phyloP scores from a whole-genome alignment of 2,888 invertebrate genomes.

The Pammene fasciana region DNA sequence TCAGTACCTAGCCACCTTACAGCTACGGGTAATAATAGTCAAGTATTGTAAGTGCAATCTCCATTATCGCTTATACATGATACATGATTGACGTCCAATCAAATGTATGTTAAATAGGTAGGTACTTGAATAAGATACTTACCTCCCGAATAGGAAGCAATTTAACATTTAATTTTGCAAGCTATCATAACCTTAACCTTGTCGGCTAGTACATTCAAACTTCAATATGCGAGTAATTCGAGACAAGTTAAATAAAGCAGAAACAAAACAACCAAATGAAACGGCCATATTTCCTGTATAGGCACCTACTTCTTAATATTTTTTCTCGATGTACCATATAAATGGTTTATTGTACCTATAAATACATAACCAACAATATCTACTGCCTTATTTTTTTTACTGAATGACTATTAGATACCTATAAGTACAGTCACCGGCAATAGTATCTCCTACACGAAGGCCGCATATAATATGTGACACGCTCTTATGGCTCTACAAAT shows the following conservation, averaged over 20 bases:
- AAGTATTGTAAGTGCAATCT: background rate
- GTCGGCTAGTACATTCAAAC: slow-evolving; percentile 4
- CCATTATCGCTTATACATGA: background rate
- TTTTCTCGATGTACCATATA: too few relatives aligned
- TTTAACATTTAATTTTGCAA: slow-evolving; percentile 16
- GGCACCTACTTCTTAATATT: background rate
- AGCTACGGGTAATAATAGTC: too few relatives aligned
- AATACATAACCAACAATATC: too few relatives aligned
- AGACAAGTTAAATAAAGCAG: background rate
- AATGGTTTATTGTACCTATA: too few relatives aligned
- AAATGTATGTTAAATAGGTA: background rate
- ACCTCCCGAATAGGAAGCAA: slow-evolving; percentile 9
- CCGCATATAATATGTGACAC: too few relatives aligned
- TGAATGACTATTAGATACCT: too few relatives aligned
- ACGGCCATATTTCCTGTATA: background rate
- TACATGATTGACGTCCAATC: background rate
- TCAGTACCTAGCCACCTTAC: too few relatives aligned
- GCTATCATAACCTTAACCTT: slow-evolving; percentile 10
- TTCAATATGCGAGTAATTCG: background rate
- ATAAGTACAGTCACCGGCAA: too few relatives aligned
- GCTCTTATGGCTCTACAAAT: too few relatives aligned
- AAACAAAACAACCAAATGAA: background rate
- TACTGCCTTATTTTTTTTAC: too few relatives aligned
- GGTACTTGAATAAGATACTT: background rate
- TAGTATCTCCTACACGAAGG: too few relatives aligned